Base-by-base conservation (phyloP, 2,797 vertebrate genomes). In the Sternotherus odoratus region DNA sequence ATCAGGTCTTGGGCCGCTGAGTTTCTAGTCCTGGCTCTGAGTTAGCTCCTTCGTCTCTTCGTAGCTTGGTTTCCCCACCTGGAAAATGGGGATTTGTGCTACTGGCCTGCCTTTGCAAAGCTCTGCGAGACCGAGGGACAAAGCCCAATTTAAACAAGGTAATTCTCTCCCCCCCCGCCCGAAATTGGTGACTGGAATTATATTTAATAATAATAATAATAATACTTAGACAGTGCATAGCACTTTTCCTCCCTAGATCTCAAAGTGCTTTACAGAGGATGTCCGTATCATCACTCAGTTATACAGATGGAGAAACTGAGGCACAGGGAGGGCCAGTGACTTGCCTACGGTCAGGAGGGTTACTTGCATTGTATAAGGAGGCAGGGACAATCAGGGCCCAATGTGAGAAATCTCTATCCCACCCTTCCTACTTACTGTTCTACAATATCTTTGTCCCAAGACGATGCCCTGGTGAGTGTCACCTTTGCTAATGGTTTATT, bases 1-100 rank as follows among this genome's bases (percentile, higher is more conserved):
- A 0, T 0, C 54, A 74, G 60, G 1, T 6, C 3, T 7, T 6
- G 17, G 9, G 10, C 17, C 8, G n/a, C 75, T 21, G 17, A 30
- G 43, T 72, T 72, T 77, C 5, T 19, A 56, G 36, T 30, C 54
- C 60, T 39, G 63, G 26, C 26, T 17, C 72, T 48, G 46, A 81
- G 23, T 36, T 80, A 11, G 17, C 7, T 46, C 39, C 60, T 81
- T 78, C 43, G 24, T 36, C 17, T 75, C 19, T 69, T 16, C 19
- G 11, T 26, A 8, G 12, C 12, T 26, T 12, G 53, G 74, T 4
- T 63, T 87, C 80, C 2, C 12, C 39, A 3, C 3, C 15, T 6
- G 46, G 51, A 82, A 82, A 82, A 51, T 21, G n/a, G 46, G 13
- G n/a, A 48, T 82, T 50, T 30, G 48, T 50, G 60, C 48, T 51